These are phyloP conservation scores for Amphimallon solstitiale DNA, from an alignment of 2,888 invertebrate genomes.

Conservation along the genomic window DNA sequence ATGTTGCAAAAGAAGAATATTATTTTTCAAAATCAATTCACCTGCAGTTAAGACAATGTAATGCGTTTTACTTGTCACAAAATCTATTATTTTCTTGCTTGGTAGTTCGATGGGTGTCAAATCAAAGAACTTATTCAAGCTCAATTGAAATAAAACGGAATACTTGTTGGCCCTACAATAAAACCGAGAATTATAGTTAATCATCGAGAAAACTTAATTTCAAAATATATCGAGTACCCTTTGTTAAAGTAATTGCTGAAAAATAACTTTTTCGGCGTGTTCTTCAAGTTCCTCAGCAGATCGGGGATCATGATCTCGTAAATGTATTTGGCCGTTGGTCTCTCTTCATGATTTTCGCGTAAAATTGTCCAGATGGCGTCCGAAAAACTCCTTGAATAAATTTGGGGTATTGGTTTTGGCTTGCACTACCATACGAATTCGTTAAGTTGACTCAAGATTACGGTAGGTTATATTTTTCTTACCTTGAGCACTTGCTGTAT, in stretches of 20 bases:
- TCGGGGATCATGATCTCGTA: constrained; percentile 66
- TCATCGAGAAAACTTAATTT: constrained; percentile 21
- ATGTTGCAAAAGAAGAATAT: too few species aligned
- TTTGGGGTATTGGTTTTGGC: constrained; percentile 73
- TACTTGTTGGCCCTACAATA: constrained; percentile 46
- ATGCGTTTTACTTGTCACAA: constrained; percentile 69
- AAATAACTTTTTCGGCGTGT: constrained; percentile 36
- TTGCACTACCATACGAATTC: constrained; percentile 65
- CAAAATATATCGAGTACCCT: constrained; percentile 5
- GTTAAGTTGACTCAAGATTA: constrained; percentile 7
- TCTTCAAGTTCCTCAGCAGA: constrained; percentile 54
- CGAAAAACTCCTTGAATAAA: constrained; percentile 72
- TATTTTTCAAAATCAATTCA: constrained; percentile 49
- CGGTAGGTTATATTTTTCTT: constrained; percentile 26
- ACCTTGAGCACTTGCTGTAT: constrained; percentile 80
- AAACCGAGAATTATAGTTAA: constrained; percentile 35
- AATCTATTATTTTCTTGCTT: constrained; percentile 65
- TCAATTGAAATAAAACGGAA: constrained; percentile 69
- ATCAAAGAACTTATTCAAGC: constrained; percentile 65
- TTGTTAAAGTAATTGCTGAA: constrained; percentile 30
- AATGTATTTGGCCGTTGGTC: constrained; percentile 73
- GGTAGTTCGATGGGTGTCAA: constrained; percentile 69
- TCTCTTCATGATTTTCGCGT: constrained; percentile 69
- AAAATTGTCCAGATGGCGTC: constrained; percentile 71
- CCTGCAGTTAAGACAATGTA: constrained; percentile 69